Evolutionary conservation across 2,797 vertebrate genomes (phyloP).

Genomic region (Acanthurus tractus): DNA sequence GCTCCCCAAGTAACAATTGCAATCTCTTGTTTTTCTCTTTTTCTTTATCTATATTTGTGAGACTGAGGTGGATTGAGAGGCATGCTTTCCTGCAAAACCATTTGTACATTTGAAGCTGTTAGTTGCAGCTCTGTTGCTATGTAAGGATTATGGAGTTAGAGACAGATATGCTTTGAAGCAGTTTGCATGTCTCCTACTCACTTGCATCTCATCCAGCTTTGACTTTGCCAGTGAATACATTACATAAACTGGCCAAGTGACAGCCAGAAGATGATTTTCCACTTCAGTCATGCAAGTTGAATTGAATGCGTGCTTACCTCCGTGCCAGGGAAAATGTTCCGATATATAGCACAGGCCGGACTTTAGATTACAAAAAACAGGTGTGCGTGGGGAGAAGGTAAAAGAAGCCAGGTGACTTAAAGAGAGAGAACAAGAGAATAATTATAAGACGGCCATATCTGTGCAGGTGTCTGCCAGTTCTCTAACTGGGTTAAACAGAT

Average conservation of each 20-base stretch:
- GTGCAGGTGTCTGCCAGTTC: conserved; percentile 22
- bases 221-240: conserved; percentile 1
- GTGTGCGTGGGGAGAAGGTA: not conserved
- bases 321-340: not conserved
- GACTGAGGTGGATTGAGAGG: too few relatives aligned
- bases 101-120: not conserved
- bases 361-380: not conserved
- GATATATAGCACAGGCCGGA: conserved; percentile 6
- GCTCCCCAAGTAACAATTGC: not conserved
- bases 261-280: conserved; percentile 3
- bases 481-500: conserved; percentile 75
- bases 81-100: too few relatives aligned
- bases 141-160: not conserved
- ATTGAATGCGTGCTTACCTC: not conserved
- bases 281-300: not conserved
- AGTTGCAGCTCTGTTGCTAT: not conserved
- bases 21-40: too few relatives aligned
- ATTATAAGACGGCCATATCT: conserved; percentile 26
- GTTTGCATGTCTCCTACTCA: not conserved
- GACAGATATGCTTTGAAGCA: not conserved
- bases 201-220: not conserved
- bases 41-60: too few relatives aligned
- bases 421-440: conserved; percentile 29
- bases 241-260: not conserved
- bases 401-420: conserved; percentile 15